Evolutionary conservation across 2,888 invertebrate genomes (phyloP), one percentile per base, ranked within the genome.

Genomic region (Mylabris sibirica): DNA sequence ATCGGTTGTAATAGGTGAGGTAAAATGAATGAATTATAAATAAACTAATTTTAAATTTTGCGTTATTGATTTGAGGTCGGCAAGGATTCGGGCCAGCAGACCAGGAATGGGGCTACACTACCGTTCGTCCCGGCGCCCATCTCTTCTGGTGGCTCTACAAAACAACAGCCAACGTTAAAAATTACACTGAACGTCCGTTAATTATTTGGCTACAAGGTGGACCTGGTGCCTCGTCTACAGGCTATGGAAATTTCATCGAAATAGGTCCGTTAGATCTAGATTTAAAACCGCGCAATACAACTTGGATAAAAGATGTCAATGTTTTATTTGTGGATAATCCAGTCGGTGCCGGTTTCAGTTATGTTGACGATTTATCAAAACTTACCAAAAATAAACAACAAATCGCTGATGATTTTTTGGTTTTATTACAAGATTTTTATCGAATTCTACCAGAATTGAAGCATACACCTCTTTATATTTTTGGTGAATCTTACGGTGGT

Each of bases 261-360:
- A 38, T 80, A 8, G 80, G 80, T 12, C 79, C 79, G 3, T 49
- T 78, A 11, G 79, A 80, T 64, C 22, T 30, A 1, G 38, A 78
- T 64, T 79, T 88, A 68, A 82, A 87, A 9, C 82, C 84, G 14
- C 84, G 90, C 70, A 83, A 86, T 63, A 81, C 85, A 38, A 86
- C 88, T 34, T 90, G 90, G 90, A 88, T 89, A 72, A 83, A 85
- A 57, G 62, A 82, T 68, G 80, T 75, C 62, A 96, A 95, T 82
- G 89, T 96, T 0, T 84, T 97, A n/a, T 96, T 95, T 81, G 89
- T 97, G 64, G 97, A 97, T 81, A 96, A 95, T 83, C 97, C 97
- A 2, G 96, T 96, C 0, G 96, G 96, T 11, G 88, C 92, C 8
- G 97, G 97, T 0, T 96, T 89, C 84, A 96, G 96, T 81, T 95